Evolutionary conservation across 2,888 invertebrate genomes (phyloP), one percentile per base, ranked within the genome.

Genomic region (Cordilura impudica): DNA sequence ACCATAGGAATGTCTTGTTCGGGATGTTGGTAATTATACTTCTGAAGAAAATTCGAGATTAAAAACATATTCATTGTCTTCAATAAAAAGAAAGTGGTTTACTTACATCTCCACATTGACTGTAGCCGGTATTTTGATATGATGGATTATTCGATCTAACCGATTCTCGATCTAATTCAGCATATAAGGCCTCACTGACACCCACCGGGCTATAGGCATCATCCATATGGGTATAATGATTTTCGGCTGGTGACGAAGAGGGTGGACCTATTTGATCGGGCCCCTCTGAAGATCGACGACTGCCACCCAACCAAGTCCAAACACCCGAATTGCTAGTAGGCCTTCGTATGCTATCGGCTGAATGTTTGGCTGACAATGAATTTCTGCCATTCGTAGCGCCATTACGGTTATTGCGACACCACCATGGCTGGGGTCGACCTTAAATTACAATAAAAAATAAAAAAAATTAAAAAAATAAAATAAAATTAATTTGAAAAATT

Each of bases 211-310:
- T 91, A 83, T 92, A 92, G 12, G 91, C 92, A 84, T 92, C 93
- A 82, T 93, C 93, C 92, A 94, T 93, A 86, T 93, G 93, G 5
- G 94, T 94, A 87, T 94, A 94, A 87, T 94, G 94, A 86, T 94
- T 94, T 88, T 94, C 93, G 12, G 92, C 93, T 1, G 91, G 91
- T 19, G 90, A 91, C 51, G 91, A 89, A 12, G 91, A 90, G 1
- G 91, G 91, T 61, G 90, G 90, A 47, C 91, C 91, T 35, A 91
- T 89, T 85, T 91, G 91, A 82, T 91, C 90, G 8, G 90, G 90
- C 2, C 90, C 86, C 26, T 90, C 86, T 51, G 90, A 88, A 26
- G 88, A 88, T 63, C 87, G 88, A 5, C 87, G 88, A 81, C 88
- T 88, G 82, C 86, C 88, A 67, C 88, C 88, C 61, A 90, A 83